A percentile compares a stretch with the other conserved stretches of the same genome.
These are phyloP conservation scores for Amphibalanus amphitrite DNA, from an alignment of 1,140 invertebrate genomes.

Conservation along the genomic window DNA sequence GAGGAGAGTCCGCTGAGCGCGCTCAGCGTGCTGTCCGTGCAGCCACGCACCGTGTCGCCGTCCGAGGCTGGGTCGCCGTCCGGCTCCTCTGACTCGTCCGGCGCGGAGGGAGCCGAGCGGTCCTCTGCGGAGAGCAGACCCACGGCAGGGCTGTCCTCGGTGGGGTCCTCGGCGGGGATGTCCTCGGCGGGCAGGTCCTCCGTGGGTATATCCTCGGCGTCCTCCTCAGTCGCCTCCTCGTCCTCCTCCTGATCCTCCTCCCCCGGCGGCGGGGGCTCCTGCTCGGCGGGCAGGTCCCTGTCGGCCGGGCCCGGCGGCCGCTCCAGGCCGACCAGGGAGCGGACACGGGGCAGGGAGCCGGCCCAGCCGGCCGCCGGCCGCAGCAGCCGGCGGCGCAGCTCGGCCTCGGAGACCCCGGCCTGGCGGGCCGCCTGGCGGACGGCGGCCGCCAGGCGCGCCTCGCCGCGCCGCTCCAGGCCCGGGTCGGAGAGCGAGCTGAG, in stretches of 20 bases:
- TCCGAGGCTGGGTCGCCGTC: no score
- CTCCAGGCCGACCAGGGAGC: conserved; percentile 27
- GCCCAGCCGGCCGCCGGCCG: not conserved
- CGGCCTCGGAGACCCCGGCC: conserved; percentile 67
- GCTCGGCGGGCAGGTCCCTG: conserved; percentile 27
- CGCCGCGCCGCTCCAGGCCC: conserved; percentile 15
- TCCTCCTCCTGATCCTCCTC: conserved; percentile 31
- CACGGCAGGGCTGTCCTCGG: conserved; percentile 77
- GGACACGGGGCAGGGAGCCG: not conserved
- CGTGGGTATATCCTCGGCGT: conserved; percentile 51
- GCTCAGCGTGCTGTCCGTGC: conserved; percentile 61
- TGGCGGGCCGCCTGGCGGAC: conserved; percentile 73
- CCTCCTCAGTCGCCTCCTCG: conserved; percentile 46
- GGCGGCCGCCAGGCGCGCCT: conserved; percentile 15
- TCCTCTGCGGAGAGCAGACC: conserved; percentile 44
- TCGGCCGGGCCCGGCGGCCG: not conserved
- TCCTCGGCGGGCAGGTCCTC: conserved; percentile 42
- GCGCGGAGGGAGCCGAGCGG: conserved; percentile 1
- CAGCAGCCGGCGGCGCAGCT: not conserved
- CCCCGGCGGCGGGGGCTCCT: conserved; percentile 12
- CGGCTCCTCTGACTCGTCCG: no score
- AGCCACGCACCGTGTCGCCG: conserved; percentile 56
- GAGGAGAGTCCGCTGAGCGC: conserved; percentile 30
- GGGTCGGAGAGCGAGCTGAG: conserved; percentile 48
- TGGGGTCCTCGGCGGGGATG: conserved; percentile 76